Percentiles rank a stretch among this genome's conserved stretches.
Evolutionary conservation across 2,113 vertebrate species (phyloP).

Genomic region (Prietella phreatophila): DNA sequence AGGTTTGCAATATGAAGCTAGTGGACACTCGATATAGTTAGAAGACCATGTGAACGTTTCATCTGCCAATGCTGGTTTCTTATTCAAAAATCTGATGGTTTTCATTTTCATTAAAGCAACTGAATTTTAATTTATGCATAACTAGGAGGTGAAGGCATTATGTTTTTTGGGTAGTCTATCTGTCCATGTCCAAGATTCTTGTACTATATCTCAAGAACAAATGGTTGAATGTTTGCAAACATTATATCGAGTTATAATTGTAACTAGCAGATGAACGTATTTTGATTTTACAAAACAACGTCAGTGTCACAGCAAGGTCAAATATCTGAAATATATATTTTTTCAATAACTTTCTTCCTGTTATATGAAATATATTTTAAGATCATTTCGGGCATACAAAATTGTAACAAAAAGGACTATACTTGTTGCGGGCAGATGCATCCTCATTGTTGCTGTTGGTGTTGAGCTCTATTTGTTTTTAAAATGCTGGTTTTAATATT

Average conservation of each 20-base stretch:
- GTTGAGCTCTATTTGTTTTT: neutral
- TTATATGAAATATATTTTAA: neutral
- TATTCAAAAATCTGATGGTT: neutral
- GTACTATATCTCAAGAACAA: neutral
- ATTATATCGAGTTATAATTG: neutral
- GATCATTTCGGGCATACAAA: neutral
- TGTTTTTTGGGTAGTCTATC: neutral
- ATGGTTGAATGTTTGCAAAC: neutral
- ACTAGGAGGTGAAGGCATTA: too few relatives aligned
- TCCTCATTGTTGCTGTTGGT: neutral
- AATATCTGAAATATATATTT: neutral
- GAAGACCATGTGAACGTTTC: too few relatives aligned
- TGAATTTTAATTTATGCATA: neutral
- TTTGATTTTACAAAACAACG: neutral
- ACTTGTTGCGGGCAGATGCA: neutral
- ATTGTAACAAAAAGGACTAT: neutral
- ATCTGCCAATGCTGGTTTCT: too few relatives aligned
- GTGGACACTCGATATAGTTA: too few relatives aligned
- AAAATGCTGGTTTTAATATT: neutral
- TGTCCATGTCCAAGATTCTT: neutral
- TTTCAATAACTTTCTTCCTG: neutral
- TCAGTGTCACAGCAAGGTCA: neutral
- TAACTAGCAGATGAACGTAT: neutral
- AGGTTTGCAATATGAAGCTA: too few relatives aligned
- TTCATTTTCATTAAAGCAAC: neutral